A percentile compares a stretch with the other conserved stretches of the same genome.
Conservation (phyloP, 2,888 invertebrate species). For the Apocheima hispidaria region DNA sequence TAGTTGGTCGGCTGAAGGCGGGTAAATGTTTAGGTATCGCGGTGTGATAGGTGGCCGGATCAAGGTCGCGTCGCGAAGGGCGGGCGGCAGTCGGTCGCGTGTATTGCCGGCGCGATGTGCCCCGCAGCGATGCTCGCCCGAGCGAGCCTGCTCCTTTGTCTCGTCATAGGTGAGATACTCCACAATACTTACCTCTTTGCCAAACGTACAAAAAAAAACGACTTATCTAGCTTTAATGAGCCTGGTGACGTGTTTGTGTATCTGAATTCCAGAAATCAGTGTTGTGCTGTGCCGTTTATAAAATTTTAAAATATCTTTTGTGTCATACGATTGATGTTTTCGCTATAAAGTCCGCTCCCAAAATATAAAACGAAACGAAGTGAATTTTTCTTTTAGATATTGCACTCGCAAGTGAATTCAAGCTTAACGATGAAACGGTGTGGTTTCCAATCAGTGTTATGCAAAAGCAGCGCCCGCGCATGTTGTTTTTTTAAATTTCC, state of each 20-base stretch:
- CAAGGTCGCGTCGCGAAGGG: slow-evolving; percentile 30
- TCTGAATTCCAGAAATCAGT: not conserved
- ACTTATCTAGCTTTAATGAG: not conserved
- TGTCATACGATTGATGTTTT: slow-evolving; percentile 4
- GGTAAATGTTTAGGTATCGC: slow-evolving; percentile 3
- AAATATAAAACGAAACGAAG: not conserved
- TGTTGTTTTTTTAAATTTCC: not conserved
- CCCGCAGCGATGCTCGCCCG: slow-evolving; percentile 43
- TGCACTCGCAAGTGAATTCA: not conserved
- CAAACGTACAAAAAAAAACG: not conserved
- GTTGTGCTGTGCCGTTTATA: not conserved
- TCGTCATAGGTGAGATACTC: slow-evolving; percentile 63
- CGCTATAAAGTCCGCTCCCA: not conserved
- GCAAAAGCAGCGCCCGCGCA: slow-evolving; percentile 3
- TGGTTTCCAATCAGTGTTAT: not conserved
- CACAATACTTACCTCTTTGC: not conserved
- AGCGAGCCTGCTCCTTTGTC: slow-evolving; percentile 60
- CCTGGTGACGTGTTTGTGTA: not conserved
- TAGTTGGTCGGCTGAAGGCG: not conserved
- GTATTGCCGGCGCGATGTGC: slow-evolving; percentile 47
- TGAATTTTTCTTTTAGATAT: not conserved
- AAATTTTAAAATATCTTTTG: not conserved
- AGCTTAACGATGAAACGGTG: not conserved
- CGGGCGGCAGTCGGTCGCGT: slow-evolving; percentile 50
- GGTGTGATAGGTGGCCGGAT: slow-evolving; percentile 11